phyloP scores from a whole-genome alignment of 2,888 invertebrate species.

The Drosophila parthenogenetica region DNA sequence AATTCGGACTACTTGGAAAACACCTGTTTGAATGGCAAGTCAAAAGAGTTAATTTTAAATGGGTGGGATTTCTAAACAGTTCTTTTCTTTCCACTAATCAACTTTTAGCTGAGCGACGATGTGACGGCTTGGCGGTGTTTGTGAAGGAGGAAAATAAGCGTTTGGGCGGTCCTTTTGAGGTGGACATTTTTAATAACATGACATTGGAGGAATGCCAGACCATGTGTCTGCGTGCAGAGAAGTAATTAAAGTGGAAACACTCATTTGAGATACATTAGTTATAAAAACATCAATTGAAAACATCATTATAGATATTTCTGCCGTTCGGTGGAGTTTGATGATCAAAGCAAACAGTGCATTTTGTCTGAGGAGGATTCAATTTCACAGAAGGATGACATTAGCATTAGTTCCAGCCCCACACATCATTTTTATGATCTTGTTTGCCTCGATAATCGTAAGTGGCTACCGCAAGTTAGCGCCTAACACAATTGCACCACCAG shows the following conservation, averaged over 20 bases:
- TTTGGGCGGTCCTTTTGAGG: constrained; percentile 94
- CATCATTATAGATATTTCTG: constrained; percentile 89
- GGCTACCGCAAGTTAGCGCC: constrained; percentile 77
- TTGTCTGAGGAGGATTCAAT: constrained; percentile 96
- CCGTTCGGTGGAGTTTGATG: constrained; percentile 95
- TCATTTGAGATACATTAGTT: constrained; percentile 35
- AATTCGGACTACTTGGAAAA: constrained; percentile 96
- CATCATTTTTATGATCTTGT: constrained; percentile 96
- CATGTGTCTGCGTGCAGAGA: constrained; percentile 94
- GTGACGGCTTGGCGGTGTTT: constrained; percentile 94
- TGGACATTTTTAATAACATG: constrained; percentile 93
- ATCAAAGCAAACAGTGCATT: constrained; percentile 94
- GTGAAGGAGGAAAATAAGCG: constrained; percentile 96
- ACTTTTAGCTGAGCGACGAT: constrained; percentile 91
- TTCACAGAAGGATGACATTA: constrained; percentile 94
- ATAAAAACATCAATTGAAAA: constrained; percentile 31
- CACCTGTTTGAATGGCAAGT: constrained; percentile 93
- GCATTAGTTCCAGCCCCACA: constrained; percentile 92
- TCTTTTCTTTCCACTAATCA: background rate
- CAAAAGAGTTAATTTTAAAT: background rate
- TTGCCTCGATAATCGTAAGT: constrained; percentile 95
- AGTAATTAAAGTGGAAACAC: constrained; percentile 86
- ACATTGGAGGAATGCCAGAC: constrained; percentile 95
- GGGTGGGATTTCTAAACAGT: background rate
- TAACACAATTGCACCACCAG: constrained; percentile 24